Evolutionary conservation across 2,888 invertebrate species (phyloP).

Genomic region (Lomographa bimaculata): DNA sequence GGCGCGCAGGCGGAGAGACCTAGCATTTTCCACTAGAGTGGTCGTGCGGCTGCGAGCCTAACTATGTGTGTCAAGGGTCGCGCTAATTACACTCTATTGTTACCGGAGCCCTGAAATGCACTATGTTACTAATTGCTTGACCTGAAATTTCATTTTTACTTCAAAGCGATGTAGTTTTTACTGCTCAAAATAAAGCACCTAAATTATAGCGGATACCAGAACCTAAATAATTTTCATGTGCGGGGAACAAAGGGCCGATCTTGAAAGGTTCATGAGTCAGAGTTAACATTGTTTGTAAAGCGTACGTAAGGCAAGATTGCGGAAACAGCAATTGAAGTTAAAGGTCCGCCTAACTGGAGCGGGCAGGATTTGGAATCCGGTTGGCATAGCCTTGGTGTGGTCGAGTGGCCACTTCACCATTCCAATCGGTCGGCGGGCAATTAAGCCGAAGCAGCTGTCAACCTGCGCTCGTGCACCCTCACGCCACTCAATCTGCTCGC

Average conservation of each 20-base stretch:
- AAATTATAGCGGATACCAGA: neutral
- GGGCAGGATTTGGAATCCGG: constrained; percentile 78
- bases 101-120: constrained; percentile 66
- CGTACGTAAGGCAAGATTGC: constrained; percentile 50
- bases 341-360: constrained; percentile 79
- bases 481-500: constrained; percentile 28
- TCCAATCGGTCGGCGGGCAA: constrained; percentile 73
- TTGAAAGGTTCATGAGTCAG: constrained; percentile 3
- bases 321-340: constrained; percentile 68
- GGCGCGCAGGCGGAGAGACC: constrained; percentile 60
- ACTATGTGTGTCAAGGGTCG: constrained; percentile 79
- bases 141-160: constrained; percentile 43
- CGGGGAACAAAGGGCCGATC: too few species aligned
- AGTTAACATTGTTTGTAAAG: constrained; percentile 28
- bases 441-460: constrained; percentile 60
- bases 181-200: neutral
- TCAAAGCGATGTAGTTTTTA: too few species aligned
- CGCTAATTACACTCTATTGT: constrained; percentile 73
- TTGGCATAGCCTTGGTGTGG: constrained; percentile 75
- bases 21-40: constrained; percentile 79
- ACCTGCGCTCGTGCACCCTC: constrained; percentile 49
- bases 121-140: constrained; percentile 41
- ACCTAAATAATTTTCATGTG: too few species aligned
- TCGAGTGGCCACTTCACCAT: constrained; percentile 78
- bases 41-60: constrained; percentile 62